phyloP scores from a whole-genome alignment of 2,888 invertebrate genomes.

The Hydriomena furcata region DNA sequence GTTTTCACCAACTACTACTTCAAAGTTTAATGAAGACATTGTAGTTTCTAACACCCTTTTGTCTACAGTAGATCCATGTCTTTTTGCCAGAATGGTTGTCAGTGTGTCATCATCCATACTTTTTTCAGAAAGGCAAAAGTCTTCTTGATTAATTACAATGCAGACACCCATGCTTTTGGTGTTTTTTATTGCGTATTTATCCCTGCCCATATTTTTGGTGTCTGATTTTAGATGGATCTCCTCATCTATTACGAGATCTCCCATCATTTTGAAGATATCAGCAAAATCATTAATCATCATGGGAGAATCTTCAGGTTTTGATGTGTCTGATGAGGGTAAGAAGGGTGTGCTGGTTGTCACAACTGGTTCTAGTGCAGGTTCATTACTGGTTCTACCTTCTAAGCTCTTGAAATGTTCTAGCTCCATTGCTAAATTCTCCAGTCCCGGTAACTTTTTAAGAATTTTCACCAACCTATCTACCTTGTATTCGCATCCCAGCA shows the following conservation, averaged over 20 bases:
- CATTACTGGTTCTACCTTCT: conserved; percentile 47
- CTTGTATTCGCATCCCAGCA: conserved; percentile 40
- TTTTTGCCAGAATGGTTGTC: conserved; percentile 43
- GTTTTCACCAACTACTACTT: conserved; percentile 56
- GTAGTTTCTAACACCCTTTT: conserved; percentile 54
- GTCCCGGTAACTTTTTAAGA: conserved; percentile 54
- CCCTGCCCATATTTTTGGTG: conserved; percentile 41
- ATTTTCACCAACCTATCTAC: conserved; percentile 57
- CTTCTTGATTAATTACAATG: conserved; percentile 72
- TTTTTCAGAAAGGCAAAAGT: conserved; percentile 63
- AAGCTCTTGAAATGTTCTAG: conserved; percentile 53
- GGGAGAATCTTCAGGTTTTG: conserved; percentile 21
- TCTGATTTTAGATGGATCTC: conserved; percentile 56
- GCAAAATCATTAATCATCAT: conserved; percentile 41
- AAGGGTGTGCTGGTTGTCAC: conserved; percentile 36
- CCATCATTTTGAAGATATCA: conserved; percentile 50
- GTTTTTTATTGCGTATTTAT: conserved; percentile 62
- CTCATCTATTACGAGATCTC: conserved; percentile 43
- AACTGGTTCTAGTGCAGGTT: conserved; percentile 23
- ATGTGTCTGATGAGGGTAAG: conserved; percentile 9
- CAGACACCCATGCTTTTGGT: conserved; percentile 65
- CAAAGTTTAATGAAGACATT: conserved; percentile 65
- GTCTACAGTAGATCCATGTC: conserved; percentile 63
- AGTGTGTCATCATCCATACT: conserved; percentile 52
- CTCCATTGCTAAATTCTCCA: conserved; percentile 50